Percentiles rank a stretch among this genome's conserved stretches.
Evolutionary conservation across 35 echinoderm and acorn worm species (phyloP).

Genomic region (Amphiura filiformis): DNA sequence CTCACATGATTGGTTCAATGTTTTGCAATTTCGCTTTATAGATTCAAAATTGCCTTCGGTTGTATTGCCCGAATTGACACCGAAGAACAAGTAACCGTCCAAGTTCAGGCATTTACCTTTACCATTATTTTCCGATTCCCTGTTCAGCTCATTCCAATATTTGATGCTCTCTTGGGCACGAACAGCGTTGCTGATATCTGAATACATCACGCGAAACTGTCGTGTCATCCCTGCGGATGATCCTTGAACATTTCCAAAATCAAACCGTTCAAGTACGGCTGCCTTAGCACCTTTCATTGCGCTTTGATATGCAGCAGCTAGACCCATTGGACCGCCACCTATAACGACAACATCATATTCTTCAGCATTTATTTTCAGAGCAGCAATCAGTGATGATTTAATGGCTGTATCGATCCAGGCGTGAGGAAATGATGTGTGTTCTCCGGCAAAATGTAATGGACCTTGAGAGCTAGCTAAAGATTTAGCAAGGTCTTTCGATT

Average conservation of each 20-base stretch:
- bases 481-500: neutral
- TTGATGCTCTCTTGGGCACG: neutral
- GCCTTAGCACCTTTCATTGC: neutral
- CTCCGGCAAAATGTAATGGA: neutral
- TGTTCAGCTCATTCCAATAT: neutral
- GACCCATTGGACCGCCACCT: neutral
- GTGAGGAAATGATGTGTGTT: neutral
- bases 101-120: neutral
- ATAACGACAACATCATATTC: neutral
- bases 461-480: neutral
- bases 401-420: neutral
- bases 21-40: neutral
- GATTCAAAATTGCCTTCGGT: neutral
- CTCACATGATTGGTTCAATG: neutral
- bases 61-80: neutral
- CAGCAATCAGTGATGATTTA: neutral
- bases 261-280: neutral
- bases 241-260: neutral
- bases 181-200: neutral
- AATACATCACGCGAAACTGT: neutral
- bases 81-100: neutral
- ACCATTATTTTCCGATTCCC: neutral
- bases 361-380: neutral
- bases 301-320: neutral
- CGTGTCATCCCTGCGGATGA: neutral